Evolutionary conservation across 2,888 invertebrate species (phyloP).

Genomic region (Ophioninae sp.): DNA sequence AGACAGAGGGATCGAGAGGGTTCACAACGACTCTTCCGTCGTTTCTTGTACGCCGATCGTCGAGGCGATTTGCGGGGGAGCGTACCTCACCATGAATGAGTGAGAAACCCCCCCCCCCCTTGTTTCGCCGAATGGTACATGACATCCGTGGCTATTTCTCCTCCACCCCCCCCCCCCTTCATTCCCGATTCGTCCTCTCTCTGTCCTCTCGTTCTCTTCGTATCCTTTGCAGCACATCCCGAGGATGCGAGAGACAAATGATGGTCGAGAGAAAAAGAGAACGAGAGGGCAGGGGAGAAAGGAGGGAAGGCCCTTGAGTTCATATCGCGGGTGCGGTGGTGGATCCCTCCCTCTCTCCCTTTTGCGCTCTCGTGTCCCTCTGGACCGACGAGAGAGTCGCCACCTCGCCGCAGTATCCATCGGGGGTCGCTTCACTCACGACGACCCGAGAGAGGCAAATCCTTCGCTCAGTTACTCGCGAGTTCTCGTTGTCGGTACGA

Average conservation of each 20-base stretch:
- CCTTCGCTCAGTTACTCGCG: conserved; percentile 61
- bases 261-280: conserved; percentile 13
- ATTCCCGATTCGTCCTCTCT: background rate
- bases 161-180: conserved; percentile 1
- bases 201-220: conserved; percentile 4
- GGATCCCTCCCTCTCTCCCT: conserved; percentile 25
- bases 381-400: conserved; percentile 63
- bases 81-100: conserved; percentile 74
- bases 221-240: background rate
- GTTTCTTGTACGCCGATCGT: conserved; percentile 20
- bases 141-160: conserved; percentile 53
- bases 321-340: conserved; percentile 45
- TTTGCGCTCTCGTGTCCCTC: conserved; percentile 50
- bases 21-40: conserved; percentile 21
- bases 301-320: conserved; percentile 29
- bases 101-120: conserved; percentile 72
- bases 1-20: conserved; percentile 36
- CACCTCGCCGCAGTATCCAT: conserved; percentile 70
- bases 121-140: conserved; percentile 55
- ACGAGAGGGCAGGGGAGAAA: conserved; percentile 31
- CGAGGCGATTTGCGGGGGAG: conserved; percentile 59
- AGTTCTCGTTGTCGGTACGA: conserved; percentile 62
- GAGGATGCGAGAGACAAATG: conserved; percentile 28
- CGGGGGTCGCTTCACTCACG: conserved; percentile 74
- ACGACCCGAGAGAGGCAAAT: conserved; percentile 63